Evolutionary conservation across 1,140 invertebrate genomes (phyloP).

Genomic region (Latrodectus geometricus): DNA sequence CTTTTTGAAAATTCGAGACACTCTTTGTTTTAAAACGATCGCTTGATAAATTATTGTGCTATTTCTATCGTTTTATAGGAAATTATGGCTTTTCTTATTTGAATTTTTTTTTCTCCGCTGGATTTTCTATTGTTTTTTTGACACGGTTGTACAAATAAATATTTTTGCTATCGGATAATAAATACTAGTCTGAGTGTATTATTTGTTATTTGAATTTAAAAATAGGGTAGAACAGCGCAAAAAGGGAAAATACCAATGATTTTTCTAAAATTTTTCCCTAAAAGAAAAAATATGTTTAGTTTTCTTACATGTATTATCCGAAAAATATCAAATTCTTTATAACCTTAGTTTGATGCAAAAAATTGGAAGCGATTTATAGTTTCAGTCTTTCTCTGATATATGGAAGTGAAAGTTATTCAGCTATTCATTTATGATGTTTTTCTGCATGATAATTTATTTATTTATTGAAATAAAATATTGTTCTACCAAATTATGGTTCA

Average conservation of each 20-base stretch:
- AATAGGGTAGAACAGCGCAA: not conserved
- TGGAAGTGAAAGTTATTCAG: too few species aligned
- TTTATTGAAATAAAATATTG: too few species aligned
- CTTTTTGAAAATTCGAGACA: not conserved
- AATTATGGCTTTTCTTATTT: conserved; percentile 5
- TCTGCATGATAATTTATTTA: too few species aligned
- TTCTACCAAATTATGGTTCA: too few species aligned
- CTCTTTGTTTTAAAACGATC: conserved; percentile 14
- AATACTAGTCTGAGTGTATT: not conserved
- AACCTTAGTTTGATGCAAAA: too few species aligned
- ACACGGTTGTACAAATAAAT: conserved; percentile 7
- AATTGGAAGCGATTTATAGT: too few species aligned
- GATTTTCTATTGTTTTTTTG: conserved; percentile 5
- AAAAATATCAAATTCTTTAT: too few species aligned
- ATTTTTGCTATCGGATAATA: conserved; percentile 13
- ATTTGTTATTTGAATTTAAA: not conserved
- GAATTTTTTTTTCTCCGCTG: not conserved
- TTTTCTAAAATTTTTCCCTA: not conserved
- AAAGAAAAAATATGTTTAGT: too few species aligned
- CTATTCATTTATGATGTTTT: too few species aligned
- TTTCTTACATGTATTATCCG: too few species aligned
- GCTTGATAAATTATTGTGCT: conserved; percentile 29
- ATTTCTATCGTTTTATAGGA: conserved; percentile 12
- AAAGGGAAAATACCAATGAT: not conserved
- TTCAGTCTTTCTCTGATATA: too few species aligned